Evolutionary conservation across 2,888 invertebrate species (phyloP).

Genomic region (Electrophaes corylata): DNA sequence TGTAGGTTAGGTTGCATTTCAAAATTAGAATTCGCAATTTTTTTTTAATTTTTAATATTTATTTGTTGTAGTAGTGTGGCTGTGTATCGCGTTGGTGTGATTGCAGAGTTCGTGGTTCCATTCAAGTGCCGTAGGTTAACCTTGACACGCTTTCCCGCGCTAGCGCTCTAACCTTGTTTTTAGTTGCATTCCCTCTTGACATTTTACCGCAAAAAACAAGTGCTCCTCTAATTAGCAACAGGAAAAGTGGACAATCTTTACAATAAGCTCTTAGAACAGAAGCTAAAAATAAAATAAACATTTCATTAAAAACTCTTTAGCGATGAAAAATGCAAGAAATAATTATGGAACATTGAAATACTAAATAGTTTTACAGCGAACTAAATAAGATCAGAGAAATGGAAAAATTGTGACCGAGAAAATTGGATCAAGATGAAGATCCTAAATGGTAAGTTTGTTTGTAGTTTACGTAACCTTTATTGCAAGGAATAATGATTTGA

Average conservation of each 20-base stretch:
- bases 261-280: not conserved
- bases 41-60: constrained; percentile 35
- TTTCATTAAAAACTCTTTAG: constrained; percentile 1
- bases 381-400: constrained; percentile 45
- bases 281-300: not conserved
- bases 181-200: constrained; percentile 76
- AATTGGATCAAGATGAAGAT: constrained; percentile 65
- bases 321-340: constrained; percentile 16
- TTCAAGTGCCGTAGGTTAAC: constrained; percentile 67
- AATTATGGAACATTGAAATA: constrained; percentile 20
- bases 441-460: constrained; percentile 60
- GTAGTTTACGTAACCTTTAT: constrained; percentile 34
- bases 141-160: constrained; percentile 83
- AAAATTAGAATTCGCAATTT: constrained; percentile 24
- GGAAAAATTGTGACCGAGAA: constrained; percentile 61
- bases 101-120: constrained; percentile 68
- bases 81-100: constrained; percentile 51
- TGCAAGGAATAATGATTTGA: not conserved
- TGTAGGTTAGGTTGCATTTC: constrained; percentile 56
- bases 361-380: constrained; percentile 2
- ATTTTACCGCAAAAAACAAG: constrained; percentile 68
- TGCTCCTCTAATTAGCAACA: constrained; percentile 62
- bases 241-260: constrained; percentile 21
- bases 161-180: constrained; percentile 74
- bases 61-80: constrained; percentile 47